A percentile compares a stretch with the other conserved stretches of the same genome.
phyloP scores from a whole-genome alignment of 2,888 invertebrate genomes.

The Litoditis marina region DNA sequence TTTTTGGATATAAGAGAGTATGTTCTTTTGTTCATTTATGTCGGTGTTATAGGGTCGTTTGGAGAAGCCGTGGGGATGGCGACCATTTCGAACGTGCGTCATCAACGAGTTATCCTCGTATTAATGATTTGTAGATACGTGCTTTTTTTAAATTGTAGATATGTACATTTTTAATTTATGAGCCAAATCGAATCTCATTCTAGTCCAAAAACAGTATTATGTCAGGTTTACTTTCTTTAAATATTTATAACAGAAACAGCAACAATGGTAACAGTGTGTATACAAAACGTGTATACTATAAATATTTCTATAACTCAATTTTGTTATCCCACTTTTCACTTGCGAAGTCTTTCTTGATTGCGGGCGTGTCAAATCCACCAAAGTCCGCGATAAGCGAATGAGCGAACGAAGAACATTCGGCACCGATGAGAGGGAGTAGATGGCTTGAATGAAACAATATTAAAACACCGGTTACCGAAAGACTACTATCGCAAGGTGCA shows the following conservation, averaged over 20 bases:
- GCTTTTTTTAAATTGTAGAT: too few relatives aligned
- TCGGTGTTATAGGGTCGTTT: constrained; percentile 38
- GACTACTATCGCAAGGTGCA: too few relatives aligned
- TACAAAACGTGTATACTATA: too few relatives aligned
- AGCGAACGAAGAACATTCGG: constrained; percentile 14
- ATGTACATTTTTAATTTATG: too few relatives aligned
- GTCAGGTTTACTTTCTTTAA: neutral
- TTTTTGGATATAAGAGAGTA: too few relatives aligned
- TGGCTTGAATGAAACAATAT: neutral
- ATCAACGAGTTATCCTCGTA: constrained; percentile 44
- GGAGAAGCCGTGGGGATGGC: constrained; percentile 49
- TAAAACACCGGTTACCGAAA: too few relatives aligned
- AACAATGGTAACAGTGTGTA: too few relatives aligned
- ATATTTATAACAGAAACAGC: neutral
- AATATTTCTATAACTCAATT: too few relatives aligned
- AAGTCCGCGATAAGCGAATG: constrained; percentile 32
- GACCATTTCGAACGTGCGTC: constrained; percentile 52
- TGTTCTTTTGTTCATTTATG: too few relatives aligned
- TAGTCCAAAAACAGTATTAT: too few relatives aligned
- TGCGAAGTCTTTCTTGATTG: constrained; percentile 11
- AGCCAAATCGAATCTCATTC: too few relatives aligned
- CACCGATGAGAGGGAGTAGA: neutral
- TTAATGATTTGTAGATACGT: too few relatives aligned
- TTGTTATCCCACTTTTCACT: neutral
- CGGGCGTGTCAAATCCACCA: constrained; percentile 32